A percentile compares a stretch with the other conserved stretches of the same genome.
Evolutionary conservation across 2,888 invertebrate genomes (phyloP).

Genomic region (Erebia ligea): DNA sequence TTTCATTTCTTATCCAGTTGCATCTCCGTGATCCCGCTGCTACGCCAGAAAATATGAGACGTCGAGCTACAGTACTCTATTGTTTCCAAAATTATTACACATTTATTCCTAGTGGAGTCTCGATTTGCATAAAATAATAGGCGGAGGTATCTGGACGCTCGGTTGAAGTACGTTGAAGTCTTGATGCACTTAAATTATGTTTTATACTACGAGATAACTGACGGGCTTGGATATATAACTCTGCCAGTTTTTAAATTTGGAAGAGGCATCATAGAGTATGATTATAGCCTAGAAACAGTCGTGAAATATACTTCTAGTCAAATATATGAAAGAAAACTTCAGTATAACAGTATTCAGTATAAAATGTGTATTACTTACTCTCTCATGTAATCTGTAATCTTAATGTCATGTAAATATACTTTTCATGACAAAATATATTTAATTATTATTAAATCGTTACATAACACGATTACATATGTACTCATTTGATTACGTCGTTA

Average conservation of each 20-base stretch:
- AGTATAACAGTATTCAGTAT: too few species aligned
- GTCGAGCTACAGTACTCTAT: slow-evolving; percentile 58
- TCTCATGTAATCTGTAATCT: too few species aligned
- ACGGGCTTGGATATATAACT: slow-evolving; percentile 53
- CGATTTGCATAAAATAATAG: slow-evolving; percentile 74
- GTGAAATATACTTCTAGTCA: neutral
- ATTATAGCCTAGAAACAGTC: slow-evolving; percentile 42
- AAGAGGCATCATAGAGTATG: slow-evolving; percentile 42
- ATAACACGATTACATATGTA: too few species aligned
- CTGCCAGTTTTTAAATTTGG: slow-evolving; percentile 56
- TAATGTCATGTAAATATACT: too few species aligned
- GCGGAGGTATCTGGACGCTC: slow-evolving; percentile 53
- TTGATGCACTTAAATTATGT: slow-evolving; percentile 66
- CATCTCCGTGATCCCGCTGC: slow-evolving; percentile 39
- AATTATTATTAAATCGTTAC: too few species aligned
- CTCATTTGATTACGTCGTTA: too few species aligned
- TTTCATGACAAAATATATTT: too few species aligned
- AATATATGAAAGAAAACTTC: neutral
- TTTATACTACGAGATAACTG: slow-evolving; percentile 48
- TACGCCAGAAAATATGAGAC: slow-evolving; percentile 41
- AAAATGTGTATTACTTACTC: too few species aligned
- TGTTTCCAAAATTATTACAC: slow-evolving; percentile 68
- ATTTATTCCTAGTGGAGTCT: slow-evolving; percentile 55
- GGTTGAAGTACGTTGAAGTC: slow-evolving; percentile 53
- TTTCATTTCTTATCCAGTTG: slow-evolving; percentile 41